Evolutionary conservation across 2,888 invertebrate species (phyloP).

Genomic region (Poecilus cupreus): DNA sequence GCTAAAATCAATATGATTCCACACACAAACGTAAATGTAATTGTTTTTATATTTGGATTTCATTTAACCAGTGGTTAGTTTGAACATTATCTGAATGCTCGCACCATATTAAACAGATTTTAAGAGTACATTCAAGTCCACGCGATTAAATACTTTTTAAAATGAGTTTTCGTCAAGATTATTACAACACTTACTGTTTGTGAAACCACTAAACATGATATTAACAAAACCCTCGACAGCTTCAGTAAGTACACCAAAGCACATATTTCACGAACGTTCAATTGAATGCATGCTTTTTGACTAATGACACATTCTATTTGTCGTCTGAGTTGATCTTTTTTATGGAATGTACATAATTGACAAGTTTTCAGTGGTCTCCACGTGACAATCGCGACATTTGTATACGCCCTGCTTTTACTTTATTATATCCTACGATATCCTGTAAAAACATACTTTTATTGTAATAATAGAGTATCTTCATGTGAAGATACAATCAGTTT

Average conservation of each 20-base stretch:
- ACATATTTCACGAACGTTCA: constrained; percentile 3
- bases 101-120: not conserved
- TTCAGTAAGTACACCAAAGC: constrained; percentile 27
- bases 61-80: constrained; percentile 17
- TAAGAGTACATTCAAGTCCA: not conserved
- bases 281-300: not conserved
- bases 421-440: not conserved
- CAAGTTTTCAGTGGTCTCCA: not conserved
- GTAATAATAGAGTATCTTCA: no score
- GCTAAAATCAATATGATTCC: constrained; percentile 40
- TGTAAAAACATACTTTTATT: no score
- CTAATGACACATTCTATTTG: not conserved
- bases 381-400: not conserved
- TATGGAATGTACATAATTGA: not conserved
- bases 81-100: not conserved
- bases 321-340: not conserved
- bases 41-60: constrained; percentile 30
- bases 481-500: no score
- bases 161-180: constrained; percentile 18
- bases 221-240: not conserved
- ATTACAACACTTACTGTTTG: constrained; percentile 9
- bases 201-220: constrained; percentile 23
- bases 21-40: constrained; percentile 21
- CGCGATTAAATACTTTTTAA: not conserved
- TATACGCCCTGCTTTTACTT: not conserved